Base-by-base conservation (phyloP, 2,888 invertebrate species). In the Aleiodes leptofemur region DNA sequence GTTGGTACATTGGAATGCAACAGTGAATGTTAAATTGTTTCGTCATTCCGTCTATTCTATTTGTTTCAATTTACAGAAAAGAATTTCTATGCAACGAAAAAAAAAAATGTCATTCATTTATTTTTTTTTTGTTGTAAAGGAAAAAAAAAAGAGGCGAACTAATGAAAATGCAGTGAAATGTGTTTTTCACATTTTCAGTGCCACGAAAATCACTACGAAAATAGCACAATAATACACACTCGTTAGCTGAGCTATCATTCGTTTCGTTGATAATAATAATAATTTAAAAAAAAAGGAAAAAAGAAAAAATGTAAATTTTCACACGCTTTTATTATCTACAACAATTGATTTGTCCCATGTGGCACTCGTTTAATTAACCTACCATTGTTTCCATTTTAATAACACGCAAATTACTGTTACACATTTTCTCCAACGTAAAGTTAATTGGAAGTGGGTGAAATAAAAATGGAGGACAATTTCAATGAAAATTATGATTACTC, bases 311-410 rank as follows among this genome's bases (percentile, higher is more conserved):
- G 14, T 3, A 29, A 64, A 43, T 43, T 72, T 72, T 64, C 55
- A 64, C 53, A 50, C 53, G 53, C 51, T 50, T 64, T 72, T 66
- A 56, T 73, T 68, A 73, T 38, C 66, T 43, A 43, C 53, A 29
- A 56, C 53, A 56, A 73, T 73, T 66, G 66, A 66, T 73, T 73
- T 73, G 14, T 73, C 72, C 66, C 72, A 53, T 43, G 66, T 73
- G 72, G 43, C 59, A 64, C 34, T 64, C 61, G 72, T 55, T 68
- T 66, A 68, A 66, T 64, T 64, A 64, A 64, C 64, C 64, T 43
- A 43, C 64, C 64, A 64, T 64, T 64, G 64, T 64, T 64, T 43
- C 16, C 64, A 64, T 64, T 64, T 64, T 64, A 43, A 7, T 43
- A n/a, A 9, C 4, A 48, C n/a, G n/a, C 43, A 64, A 38, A 48